These are phyloP conservation scores for Xestia rhomboidea DNA, from an alignment of 2,888 invertebrate genomes.

Conservation along the genomic window DNA sequence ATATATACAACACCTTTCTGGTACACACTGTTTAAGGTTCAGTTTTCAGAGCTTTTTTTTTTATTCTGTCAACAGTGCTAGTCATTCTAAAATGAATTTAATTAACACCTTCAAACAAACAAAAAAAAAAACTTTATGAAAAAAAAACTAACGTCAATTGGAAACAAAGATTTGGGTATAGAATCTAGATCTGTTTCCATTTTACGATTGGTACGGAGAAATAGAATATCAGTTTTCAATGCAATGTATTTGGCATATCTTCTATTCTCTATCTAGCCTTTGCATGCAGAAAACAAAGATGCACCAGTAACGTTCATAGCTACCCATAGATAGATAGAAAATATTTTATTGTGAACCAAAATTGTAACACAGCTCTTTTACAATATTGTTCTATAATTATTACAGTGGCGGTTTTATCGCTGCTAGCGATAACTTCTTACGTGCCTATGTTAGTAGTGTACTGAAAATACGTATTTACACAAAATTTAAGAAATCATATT, in stretches of 20 bases:
- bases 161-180: background rate
- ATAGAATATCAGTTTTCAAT: conserved; percentile 4
- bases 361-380: background rate
- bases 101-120: no score
- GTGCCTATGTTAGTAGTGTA: no score
- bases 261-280: background rate
- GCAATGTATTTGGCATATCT: background rate
- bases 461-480: no score
- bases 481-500: no score
- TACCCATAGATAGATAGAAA: background rate
- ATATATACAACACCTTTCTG: no score
- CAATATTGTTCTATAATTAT: background rate
- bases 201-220: background rate
- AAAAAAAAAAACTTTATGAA: background rate
- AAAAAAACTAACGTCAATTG: background rate
- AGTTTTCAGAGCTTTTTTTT: background rate
- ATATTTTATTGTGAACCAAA: no score
- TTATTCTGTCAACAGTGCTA: background rate
- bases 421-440: no score
- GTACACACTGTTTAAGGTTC: background rate
- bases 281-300: background rate
- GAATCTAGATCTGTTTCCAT: background rate
- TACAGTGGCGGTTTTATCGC: background rate
- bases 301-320: background rate
- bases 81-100: background rate